A percentile compares a stretch with the other conserved stretches of the same genome.
Evolutionary conservation across 2,888 invertebrate species (phyloP).

Genomic region (Tachina lurida): DNA sequence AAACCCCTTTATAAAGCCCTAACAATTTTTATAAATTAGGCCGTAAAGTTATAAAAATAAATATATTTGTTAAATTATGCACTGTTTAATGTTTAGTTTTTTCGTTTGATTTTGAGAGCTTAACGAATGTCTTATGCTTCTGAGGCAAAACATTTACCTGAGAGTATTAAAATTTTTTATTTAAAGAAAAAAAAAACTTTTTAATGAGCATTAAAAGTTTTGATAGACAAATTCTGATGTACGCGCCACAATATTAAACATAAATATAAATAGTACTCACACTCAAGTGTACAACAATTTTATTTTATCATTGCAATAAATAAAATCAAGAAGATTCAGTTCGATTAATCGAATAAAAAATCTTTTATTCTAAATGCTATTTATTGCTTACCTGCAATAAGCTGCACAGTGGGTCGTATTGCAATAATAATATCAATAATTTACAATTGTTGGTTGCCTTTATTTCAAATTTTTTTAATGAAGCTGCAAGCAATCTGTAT

Average conservation of each 20-base stretch:
- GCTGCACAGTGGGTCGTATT: too few species aligned
- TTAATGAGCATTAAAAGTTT: conserved; percentile 14
- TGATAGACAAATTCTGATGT: conserved; percentile 12
- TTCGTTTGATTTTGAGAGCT: neutral
- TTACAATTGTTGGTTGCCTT: too few species aligned
- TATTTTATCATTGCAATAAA: too few species aligned
- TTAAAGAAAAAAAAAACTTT: conserved; percentile 13
- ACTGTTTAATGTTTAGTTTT: neutral
- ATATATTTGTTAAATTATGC: neutral
- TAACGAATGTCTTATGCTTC: neutral
- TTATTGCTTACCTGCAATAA: too few species aligned
- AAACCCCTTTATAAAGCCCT: too few species aligned
- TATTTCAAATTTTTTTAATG: too few species aligned
- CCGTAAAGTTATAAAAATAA: neutral
- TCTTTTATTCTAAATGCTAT: too few species aligned
- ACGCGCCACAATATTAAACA: conserved; percentile 36
- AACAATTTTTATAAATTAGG: too few species aligned
- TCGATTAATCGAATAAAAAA: too few species aligned
- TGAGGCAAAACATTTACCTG: conserved; percentile 15
- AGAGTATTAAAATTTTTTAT: conserved; percentile 23
- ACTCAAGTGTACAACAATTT: neutral
- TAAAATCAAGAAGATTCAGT: too few species aligned
- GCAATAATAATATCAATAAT: too few species aligned
- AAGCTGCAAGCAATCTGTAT: too few species aligned
- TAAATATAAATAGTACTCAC: neutral